Conservation (phyloP, 1,140 invertebrate genomes). For the Lordiphosa stackelbergi region DNA sequence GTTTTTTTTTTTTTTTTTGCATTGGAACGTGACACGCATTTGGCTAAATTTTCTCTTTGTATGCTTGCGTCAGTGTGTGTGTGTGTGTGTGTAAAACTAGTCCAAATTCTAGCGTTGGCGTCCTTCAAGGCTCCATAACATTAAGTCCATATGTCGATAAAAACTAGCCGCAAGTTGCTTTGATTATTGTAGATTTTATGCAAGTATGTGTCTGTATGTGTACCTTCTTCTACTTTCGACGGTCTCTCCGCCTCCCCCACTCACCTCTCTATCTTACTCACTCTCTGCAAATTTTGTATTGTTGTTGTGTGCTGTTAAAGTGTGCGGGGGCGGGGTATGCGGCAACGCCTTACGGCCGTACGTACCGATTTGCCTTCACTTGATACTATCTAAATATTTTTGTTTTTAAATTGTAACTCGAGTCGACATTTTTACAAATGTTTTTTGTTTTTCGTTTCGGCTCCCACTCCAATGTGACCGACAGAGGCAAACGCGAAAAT, state of each 20-base stretch:
- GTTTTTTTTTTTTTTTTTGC: slow-evolving; percentile 41
- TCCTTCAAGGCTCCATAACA: slow-evolving; percentile 38
- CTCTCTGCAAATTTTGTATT: neutral
- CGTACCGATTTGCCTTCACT: slow-evolving; percentile 7
- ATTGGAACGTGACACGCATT: slow-evolving; percentile 49
- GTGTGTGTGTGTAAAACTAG: slow-evolving; percentile 16
- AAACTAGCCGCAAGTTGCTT: slow-evolving; percentile 30
- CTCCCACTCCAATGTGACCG: slow-evolving; percentile 10
- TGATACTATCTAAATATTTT: slow-evolving; percentile 28
- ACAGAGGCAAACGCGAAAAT: neutral
- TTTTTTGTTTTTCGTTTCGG: slow-evolving; percentile 61
- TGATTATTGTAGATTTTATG: neutral
- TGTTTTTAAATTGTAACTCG: slow-evolving; percentile 26
- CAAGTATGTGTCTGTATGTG: slow-evolving; percentile 1
- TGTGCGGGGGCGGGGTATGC: slow-evolving; percentile 15
- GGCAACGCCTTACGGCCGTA: neutral
- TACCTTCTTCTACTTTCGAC: slow-evolving; percentile 1
- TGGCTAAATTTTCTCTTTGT: slow-evolving; percentile 18
- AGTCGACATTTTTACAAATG: slow-evolving; percentile 54
- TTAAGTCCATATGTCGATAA: slow-evolving; percentile 41
- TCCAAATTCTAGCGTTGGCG: slow-evolving; percentile 31
- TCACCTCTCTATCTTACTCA: neutral
- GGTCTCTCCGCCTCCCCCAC: neutral
- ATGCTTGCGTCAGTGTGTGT: neutral
- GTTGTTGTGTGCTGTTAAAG: neutral